A percentile compares a stretch with the other conserved stretches of the same genome.
These are phyloP conservation scores for Cassiopea andromeda DNA, from an alignment of 30 jellyfish, hydroid and myxozoan species.

Conservation along the genomic window DNA sequence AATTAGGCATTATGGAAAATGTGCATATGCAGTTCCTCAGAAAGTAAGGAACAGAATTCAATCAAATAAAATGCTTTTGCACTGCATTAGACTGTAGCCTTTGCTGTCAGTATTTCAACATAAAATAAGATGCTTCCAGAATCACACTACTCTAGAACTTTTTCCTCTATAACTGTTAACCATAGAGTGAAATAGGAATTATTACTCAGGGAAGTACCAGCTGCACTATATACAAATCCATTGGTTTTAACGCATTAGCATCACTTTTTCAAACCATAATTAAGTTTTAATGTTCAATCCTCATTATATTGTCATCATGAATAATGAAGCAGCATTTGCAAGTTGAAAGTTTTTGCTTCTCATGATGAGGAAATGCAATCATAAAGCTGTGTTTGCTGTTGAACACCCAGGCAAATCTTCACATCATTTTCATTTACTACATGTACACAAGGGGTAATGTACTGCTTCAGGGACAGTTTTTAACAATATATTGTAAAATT, in stretches of 20 bases:
- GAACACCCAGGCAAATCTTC: slow-evolving; percentile 42
- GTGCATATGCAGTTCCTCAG: no score
- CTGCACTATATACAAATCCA: slow-evolving; percentile 10
- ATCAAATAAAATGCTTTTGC: no score
- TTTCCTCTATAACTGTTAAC: neutral
- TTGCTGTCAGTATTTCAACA: no score
- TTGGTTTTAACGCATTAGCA: slow-evolving; percentile 4
- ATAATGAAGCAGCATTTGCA: neutral
- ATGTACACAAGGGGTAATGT: slow-evolving; percentile 1
- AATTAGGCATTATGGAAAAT: no score
- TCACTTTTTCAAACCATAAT: slow-evolving; percentile 17
- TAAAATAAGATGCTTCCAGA: no score
- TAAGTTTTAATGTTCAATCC: slow-evolving; percentile 21
- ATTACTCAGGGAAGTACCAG: neutral
- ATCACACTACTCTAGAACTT: neutral
- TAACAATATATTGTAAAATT: no score
- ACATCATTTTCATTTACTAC: slow-evolving; percentile 37
- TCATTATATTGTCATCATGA: neutral
- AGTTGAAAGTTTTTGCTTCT: neutral
- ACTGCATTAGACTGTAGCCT: no score
- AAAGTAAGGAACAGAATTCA: no score
- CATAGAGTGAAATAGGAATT: neutral
- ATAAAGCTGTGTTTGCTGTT: slow-evolving; percentile 14
- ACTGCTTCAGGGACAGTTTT: neutral
- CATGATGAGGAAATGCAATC: neutral